Base-by-base conservation (phyloP, 1,140 invertebrate genomes). In the Plodia interpunctella region DNA sequence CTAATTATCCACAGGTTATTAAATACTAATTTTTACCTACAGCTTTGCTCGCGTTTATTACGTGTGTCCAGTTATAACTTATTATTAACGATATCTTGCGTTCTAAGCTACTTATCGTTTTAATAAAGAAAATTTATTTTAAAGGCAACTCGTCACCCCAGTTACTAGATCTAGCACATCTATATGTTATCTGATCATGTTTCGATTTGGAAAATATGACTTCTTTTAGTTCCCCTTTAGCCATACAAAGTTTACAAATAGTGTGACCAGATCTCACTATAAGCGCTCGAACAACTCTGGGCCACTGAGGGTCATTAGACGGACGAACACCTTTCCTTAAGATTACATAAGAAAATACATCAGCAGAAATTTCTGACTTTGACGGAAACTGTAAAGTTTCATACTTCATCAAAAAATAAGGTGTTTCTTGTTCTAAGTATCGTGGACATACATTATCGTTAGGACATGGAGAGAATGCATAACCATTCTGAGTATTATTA, bases 391-490 rank as follows among this genome's bases (percentile, higher is more conserved):
- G 87, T 59, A 95, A 72, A 0, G 91, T 88, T 44, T 90, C 78
- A 83, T 94, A 97, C 10, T 87, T 70, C 19, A 94, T 91, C 63
- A 92, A 70, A 83, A 96, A 97, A 82, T 95, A 98, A 0, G 95
- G 94, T 10, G 91, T 94, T 6, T 92, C 90, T 50, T 93, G 87
- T 64, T 93, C 87, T 49, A 85, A 49, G 58, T 92, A 92, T 61
- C 93, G 89, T 0, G 97, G 97, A 87, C 97, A 98, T 0, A 78
- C 59, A 10, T 85, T 76, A 63, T 97, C 94, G 78, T 97, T 96
- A 0, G 96, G 94, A 88, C 97, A 98, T 91, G 97, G 96, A 51
- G 95, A 92, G 81, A 96, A 93, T 35, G 96, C 92, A 72, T 95
- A 93, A 6, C 91, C 90, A 62, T 77, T 82, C 15, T 44, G 38